These are phyloP conservation scores for Macropodus opercularis DNA, from an alignment of 2,797 vertebrate genomes.

Conservation along the genomic window DNA sequence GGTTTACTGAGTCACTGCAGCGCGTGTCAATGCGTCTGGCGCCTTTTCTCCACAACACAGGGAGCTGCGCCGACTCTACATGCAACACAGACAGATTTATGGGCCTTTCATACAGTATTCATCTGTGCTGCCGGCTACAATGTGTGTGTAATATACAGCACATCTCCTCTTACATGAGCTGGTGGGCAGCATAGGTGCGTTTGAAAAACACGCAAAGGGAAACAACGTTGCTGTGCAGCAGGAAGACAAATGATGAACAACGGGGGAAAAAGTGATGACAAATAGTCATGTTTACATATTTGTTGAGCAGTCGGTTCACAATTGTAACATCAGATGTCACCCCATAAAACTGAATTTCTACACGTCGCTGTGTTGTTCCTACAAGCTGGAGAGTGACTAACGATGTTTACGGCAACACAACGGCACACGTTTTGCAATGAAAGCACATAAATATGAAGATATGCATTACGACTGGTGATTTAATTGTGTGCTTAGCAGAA, in stretches of 20 bases:
- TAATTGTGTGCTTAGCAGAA: constrained; percentile 9
- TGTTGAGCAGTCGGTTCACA: constrained; percentile 38
- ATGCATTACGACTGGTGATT: constrained; percentile 11
- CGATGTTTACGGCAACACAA: constrained; percentile 50
- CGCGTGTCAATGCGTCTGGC: constrained; percentile 50
- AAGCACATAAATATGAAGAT: constrained; percentile 27
- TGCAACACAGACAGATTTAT: constrained; percentile 68
- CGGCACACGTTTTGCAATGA: constrained; percentile 27
- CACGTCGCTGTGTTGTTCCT: constrained; percentile 44
- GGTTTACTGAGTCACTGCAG: constrained; percentile 35
- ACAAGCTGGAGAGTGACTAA: constrained; percentile 45
- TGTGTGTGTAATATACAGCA: constrained; percentile 23
- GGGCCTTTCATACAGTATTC: constrained; percentile 47
- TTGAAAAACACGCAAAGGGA: constrained; percentile 30
- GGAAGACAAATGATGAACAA: constrained; percentile 33
- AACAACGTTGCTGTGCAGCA: constrained; percentile 22
- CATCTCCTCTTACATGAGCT: constrained; percentile 17
- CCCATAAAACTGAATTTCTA: constrained; percentile 14
- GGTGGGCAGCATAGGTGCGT: constrained; percentile 41
- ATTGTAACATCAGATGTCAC: not conserved
- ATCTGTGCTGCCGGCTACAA: constrained; percentile 24
- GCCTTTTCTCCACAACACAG: constrained; percentile 64
- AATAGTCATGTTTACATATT: constrained; percentile 54
- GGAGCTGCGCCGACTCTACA: constrained; percentile 57
- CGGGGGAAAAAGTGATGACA: constrained; percentile 4